These are phyloP conservation scores for Austrofundulus limnaeus DNA, from an alignment of 2,113 vertebrate species.

Conservation along the genomic window DNA sequence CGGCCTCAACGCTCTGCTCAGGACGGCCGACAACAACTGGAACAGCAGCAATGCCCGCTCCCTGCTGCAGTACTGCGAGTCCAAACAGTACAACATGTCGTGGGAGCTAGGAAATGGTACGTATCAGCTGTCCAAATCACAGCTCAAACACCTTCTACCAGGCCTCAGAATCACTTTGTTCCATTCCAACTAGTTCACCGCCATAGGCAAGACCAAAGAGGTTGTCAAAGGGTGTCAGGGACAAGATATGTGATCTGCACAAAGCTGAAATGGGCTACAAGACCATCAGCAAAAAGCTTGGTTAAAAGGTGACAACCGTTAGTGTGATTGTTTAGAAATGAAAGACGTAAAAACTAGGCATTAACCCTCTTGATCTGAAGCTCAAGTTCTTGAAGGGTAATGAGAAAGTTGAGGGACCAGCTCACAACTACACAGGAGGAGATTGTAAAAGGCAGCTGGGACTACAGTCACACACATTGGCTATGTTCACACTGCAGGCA, in stretches of 20 bases:
- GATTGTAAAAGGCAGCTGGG: not conserved
- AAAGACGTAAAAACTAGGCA: too few relatives aligned
- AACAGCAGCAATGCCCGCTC: constrained; percentile 84
- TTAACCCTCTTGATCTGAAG: not conserved
- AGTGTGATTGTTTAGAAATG: too few relatives aligned
- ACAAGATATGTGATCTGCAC: too few relatives aligned
- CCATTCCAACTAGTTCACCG: too few relatives aligned
- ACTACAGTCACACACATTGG: not conserved
- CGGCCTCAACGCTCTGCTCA: constrained; percentile 90
- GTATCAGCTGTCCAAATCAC: not conserved
- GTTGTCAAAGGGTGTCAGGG: too few relatives aligned
- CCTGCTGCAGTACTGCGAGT: constrained; percentile 86
- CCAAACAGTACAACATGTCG: constrained; percentile 80
- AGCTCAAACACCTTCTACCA: not conserved
- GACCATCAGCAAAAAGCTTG: too few relatives aligned
- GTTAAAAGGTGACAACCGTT: too few relatives aligned
- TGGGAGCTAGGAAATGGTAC: constrained; percentile 94
- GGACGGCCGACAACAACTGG: constrained; percentile 82
- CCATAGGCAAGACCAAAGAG: too few relatives aligned
- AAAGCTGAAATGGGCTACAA: too few relatives aligned
- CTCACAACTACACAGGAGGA: not conserved
- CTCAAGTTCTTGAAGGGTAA: too few relatives aligned
- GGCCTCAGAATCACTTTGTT: too few relatives aligned
- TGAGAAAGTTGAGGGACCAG: constrained; percentile 1
- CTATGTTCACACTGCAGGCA: too few relatives aligned